Percentiles rank a stretch among this genome's conserved stretches.
phyloP scores from a whole-genome alignment of 2,888 invertebrate genomes.

The Drosophila monieri region DNA sequence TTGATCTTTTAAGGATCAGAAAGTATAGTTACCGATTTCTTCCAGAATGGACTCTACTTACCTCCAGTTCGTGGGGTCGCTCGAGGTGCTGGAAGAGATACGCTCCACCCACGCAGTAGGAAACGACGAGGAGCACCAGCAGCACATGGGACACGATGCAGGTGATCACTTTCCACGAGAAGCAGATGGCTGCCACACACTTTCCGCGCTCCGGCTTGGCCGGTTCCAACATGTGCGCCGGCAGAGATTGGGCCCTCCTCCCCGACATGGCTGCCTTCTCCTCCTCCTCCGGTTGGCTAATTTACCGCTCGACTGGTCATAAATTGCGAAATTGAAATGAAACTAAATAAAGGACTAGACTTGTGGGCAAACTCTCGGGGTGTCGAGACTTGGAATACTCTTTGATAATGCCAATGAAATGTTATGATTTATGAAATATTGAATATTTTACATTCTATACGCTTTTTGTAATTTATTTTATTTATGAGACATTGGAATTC shows the following conservation, averaged over 20 bases:
- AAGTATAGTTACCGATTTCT: not conserved
- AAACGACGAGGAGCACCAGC: constrained; percentile 93
- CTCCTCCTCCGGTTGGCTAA: constrained; percentile 44
- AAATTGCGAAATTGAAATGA: constrained; percentile 49
- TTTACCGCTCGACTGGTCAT: constrained; percentile 58
- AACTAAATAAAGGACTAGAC: constrained; percentile 31
- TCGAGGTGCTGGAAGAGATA: constrained; percentile 92
- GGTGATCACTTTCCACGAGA: constrained; percentile 91
- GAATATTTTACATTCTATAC: no score
- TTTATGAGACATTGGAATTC: not conserved
- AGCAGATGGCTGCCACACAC: constrained; percentile 82
- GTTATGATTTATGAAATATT: not conserved
- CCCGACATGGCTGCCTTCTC: constrained; percentile 73
- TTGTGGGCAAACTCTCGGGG: not conserved
- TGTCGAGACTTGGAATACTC: constrained; percentile 7
- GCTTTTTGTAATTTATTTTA: not conserved
- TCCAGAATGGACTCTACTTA: constrained; percentile 80
- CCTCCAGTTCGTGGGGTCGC: constrained; percentile 89
- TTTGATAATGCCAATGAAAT: not conserved
- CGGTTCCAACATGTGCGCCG: constrained; percentile 80
- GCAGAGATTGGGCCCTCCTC: constrained; percentile 81
- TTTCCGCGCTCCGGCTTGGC: constrained; percentile 80
- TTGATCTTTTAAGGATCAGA: constrained; percentile 87
- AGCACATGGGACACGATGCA: constrained; percentile 95
- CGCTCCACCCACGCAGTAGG: constrained; percentile 95